Evolutionary conservation across 2,113 vertebrate genomes (phyloP).

Genomic region (Pseudorhombus dupliciocellatus): DNA sequence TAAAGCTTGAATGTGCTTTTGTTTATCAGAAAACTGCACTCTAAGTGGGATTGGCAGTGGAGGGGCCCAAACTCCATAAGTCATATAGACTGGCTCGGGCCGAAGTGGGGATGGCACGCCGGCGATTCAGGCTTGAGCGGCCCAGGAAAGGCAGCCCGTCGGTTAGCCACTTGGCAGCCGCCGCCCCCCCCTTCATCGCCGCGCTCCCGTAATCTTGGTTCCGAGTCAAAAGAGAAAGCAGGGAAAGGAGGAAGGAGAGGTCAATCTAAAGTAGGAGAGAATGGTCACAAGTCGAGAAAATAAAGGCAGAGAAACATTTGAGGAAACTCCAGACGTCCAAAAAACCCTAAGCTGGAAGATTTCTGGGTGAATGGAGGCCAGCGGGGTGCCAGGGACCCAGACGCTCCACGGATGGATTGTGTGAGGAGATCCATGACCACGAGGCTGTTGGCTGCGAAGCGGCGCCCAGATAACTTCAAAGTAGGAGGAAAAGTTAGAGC

Average conservation of each 20-base stretch:
- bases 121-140: constrained; percentile 75
- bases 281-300: constrained; percentile 68
- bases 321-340: constrained; percentile 43
- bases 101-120: constrained; percentile 67
- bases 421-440: constrained; percentile 56
- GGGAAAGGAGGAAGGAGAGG: constrained; percentile 73
- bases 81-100: constrained; percentile 83
- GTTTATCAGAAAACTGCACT: constrained; percentile 89
- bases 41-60: constrained; percentile 85
- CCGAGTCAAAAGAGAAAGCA: constrained; percentile 68
- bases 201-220: constrained; percentile 70
- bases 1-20: constrained; percentile 88
- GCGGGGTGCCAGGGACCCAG: constrained; percentile 69
- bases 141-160: constrained; percentile 71
- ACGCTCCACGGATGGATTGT: constrained; percentile 60
- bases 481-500: constrained; percentile 59
- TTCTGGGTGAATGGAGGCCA: constrained; percentile 62
- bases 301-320: constrained; percentile 34
- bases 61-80: constrained; percentile 83
- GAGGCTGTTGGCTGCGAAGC: constrained; percentile 59
- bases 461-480: constrained; percentile 53
- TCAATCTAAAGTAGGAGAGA: constrained; percentile 80
- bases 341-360: constrained; percentile 72
- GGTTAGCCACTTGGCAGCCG: constrained; percentile 76
- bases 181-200: constrained; percentile 39